Evolutionary conservation across 2,888 invertebrate species (phyloP).

Genomic region (Melinopterus prodromus): DNA sequence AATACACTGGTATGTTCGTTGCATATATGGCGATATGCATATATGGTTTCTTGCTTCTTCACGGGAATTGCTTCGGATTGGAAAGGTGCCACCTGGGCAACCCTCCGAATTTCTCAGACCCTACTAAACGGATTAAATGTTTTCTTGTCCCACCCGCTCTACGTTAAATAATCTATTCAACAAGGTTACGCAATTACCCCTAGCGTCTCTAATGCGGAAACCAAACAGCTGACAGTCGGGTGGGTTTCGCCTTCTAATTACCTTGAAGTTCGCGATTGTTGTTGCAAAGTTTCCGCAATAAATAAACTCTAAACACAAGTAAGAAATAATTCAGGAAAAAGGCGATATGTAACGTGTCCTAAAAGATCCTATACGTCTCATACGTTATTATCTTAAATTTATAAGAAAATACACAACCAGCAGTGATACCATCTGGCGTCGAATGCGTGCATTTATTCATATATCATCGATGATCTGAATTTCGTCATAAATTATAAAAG

Average conservation of each 20-base stretch:
- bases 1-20: not conserved
- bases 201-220: not conserved
- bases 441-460: slow-evolving; percentile 41
- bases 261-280: too few species aligned
- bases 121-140: slow-evolving; percentile 24
- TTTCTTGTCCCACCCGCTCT: not conserved
- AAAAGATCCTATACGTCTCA: not conserved
- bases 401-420: not conserved
- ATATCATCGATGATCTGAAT: slow-evolving; percentile 50
- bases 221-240: not conserved
- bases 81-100: slow-evolving; percentile 17
- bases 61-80: not conserved
- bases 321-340: too few species aligned
- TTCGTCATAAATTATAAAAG: slow-evolving; percentile 50
- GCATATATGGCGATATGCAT: not conserved
- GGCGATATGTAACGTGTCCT: not conserved
- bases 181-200: slow-evolving; percentile 24
- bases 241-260: not conserved
- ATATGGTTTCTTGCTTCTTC: not conserved
- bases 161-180: slow-evolving; percentile 24
- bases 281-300: too few species aligned
- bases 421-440: not conserved
- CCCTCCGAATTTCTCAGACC: slow-evolving; percentile 20
- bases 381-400: not conserved
- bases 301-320: too few species aligned